Percentiles rank a stretch among this genome's conserved stretches.
Evolutionary conservation across 2,888 invertebrate species (phyloP).

Genomic region (Phalera bucephala): DNA sequence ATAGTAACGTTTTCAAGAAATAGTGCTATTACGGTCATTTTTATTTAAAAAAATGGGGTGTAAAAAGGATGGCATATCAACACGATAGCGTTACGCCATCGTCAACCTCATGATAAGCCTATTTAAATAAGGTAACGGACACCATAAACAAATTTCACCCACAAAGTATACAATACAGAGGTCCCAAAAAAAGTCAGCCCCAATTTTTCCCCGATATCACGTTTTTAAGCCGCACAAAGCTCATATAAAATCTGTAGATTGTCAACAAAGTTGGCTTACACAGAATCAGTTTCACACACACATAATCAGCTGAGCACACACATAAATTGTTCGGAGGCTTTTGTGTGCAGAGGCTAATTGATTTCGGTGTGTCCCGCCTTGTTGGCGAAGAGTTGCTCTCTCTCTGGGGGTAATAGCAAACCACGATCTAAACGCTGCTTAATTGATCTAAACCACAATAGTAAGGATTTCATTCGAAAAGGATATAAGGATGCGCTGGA

Average conservation of each 20-base stretch:
- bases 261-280: conserved; percentile 36
- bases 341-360: conserved; percentile 68
- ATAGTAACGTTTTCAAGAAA: too few species aligned
- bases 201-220: conserved; percentile 16
- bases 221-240: conserved; percentile 34
- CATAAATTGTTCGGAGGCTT: conserved; percentile 49
- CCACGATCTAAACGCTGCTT: conserved; percentile 6
- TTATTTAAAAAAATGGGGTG: too few species aligned
- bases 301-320: conserved; percentile 48
- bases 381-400: conserved; percentile 38
- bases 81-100: too few species aligned
- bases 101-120: too few species aligned
- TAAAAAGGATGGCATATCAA: too few species aligned
- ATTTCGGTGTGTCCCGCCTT: conserved; percentile 50
- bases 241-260: conserved; percentile 30
- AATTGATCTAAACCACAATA: background rate
- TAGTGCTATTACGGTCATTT: too few species aligned
- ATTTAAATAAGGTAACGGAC: too few species aligned
- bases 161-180: too few species aligned
- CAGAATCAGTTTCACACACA: conserved; percentile 47
- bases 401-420: conserved; percentile 4
- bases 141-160: too few species aligned
- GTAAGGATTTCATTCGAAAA: too few species aligned
- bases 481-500: too few species aligned
- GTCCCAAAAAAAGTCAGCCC: conserved; percentile 6